Evolutionary conservation across 2,797 vertebrate species (phyloP), one percentile per base, ranked within the genome.

Genomic region (Enteromius mattozi): DNA sequence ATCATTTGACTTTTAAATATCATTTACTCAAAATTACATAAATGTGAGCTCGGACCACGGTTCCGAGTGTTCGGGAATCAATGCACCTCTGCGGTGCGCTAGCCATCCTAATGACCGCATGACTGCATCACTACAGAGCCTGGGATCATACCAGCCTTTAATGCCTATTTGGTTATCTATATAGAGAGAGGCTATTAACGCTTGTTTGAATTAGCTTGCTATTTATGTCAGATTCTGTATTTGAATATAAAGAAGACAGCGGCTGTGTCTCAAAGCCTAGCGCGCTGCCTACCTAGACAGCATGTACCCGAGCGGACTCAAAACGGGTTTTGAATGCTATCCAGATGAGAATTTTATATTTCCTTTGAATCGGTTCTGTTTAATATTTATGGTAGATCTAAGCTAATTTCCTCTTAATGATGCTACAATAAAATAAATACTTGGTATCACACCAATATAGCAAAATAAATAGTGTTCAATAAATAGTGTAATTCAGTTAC

Each of bases 71-170:
- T 21, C 19, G 17, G 70, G 47, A 42, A 61, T 61, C 13, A 21
- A 13, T 47, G 51, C 76, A 79, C 54, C 24, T 35, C 19, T 19
- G 37, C 37, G 24, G 21, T 17, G 27, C 42, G 24, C 9, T 70
- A 59, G 10, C 66, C 66, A 37, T 75, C 81, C 30, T 27, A 7
- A 69, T 49, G 42, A 79, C 61, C 12, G 45, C 81, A 68, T 45
- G 37, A 78, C 56, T 19, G 47, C 82, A 83, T 59, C 72, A 27
- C 13, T 37, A 27, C 72, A 56, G 70, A 27, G 59, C 21, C 16
- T 42, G 51, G 13, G 21, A 16, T n/a, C 40, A 35, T 13, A 35
- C 54, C 37, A 56, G 4, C 16, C 19, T 37, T 66, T 68, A 16
- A 51, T 69, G 24, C 40, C 40, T 65, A 2, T 49, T 47, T 74